phyloP scores from a whole-genome alignment of 2,888 invertebrate species.

The Chironomus tentans region DNA sequence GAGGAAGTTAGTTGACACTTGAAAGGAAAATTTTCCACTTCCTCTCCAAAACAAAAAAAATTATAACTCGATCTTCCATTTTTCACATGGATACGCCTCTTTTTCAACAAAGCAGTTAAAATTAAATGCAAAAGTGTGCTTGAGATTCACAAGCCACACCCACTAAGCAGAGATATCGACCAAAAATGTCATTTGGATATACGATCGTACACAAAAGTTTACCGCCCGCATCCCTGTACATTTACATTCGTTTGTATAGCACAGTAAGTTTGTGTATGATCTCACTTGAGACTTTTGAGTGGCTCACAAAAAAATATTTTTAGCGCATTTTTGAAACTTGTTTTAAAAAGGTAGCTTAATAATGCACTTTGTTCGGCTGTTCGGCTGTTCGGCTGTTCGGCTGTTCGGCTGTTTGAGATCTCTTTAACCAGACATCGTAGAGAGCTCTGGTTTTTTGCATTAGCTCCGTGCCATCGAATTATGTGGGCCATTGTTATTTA shows the following conservation, averaged over 20 bases:
- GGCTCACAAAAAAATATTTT: slow-evolving; percentile 1
- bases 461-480: too few relatives aligned
- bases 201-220: not conserved
- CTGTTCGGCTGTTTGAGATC: too few relatives aligned
- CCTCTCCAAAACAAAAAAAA: not conserved
- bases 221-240: not conserved
- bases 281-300: slow-evolving; percentile 13
- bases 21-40: not conserved
- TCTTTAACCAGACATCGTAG: too few relatives aligned
- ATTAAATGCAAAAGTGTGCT: not conserved
- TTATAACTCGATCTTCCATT: not conserved
- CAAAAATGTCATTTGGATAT: not conserved
- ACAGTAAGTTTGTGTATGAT: not conserved
- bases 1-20: too few relatives aligned
- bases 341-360: too few relatives aligned
- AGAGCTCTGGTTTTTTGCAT: too few relatives aligned
- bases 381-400: too few relatives aligned
- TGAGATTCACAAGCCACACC: slow-evolving; percentile 1
- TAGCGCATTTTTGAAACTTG: too few relatives aligned
- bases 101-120: not conserved
- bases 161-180: slow-evolving; percentile 16
- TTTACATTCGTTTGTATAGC: not conserved
- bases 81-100: not conserved
- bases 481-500: too few relatives aligned
- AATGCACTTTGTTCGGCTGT: too few relatives aligned